Evolutionary conservation across 2,797 vertebrate genomes (phyloP).

Genomic region (Gobionotothen gibberifrons): DNA sequence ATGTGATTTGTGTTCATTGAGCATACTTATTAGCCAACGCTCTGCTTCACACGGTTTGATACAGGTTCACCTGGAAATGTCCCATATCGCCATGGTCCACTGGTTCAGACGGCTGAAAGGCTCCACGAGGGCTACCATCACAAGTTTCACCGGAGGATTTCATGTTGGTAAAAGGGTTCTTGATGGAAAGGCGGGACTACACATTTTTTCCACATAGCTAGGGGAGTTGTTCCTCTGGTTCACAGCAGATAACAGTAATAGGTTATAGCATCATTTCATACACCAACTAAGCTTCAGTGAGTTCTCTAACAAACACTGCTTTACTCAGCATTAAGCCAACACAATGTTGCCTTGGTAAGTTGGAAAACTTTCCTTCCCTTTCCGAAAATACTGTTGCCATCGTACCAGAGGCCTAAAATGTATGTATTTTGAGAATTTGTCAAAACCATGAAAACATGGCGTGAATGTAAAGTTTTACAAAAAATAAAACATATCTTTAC

Average conservation of each 20-base stretch:
- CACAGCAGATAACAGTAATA: slow-evolving; percentile 11
- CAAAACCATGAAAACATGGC: no score
- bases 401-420: no score
- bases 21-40: slow-evolving; percentile 16
- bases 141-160: slow-evolving; percentile 17
- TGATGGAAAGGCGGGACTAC: slow-evolving; percentile 24
- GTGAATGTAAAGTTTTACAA: no score
- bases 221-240: slow-evolving; percentile 13
- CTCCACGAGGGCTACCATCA: slow-evolving; percentile 17
- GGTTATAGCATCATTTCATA: slow-evolving; percentile 15
- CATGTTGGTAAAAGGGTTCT: slow-evolving; percentile 23
- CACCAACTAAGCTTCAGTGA: slow-evolving; percentile 1
- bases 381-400: background rate
- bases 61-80: slow-evolving; percentile 23
- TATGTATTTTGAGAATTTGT: no score
- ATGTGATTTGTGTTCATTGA: slow-evolving; percentile 27
- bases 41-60: slow-evolving; percentile 41
- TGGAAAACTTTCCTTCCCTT: background rate
- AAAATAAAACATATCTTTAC: no score
- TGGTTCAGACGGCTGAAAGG: slow-evolving; percentile 34
- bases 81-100: slow-evolving; percentile 13
- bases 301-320: slow-evolving; percentile 5
- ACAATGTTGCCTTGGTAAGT: background rate
- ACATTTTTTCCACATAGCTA: background rate
- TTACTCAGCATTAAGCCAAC: slow-evolving; percentile 1